Percentiles rank a stretch among this genome's conserved stretches.
Evolutionary conservation across 2,888 invertebrate species (phyloP).

Genomic region (Andrena marginata): DNA sequence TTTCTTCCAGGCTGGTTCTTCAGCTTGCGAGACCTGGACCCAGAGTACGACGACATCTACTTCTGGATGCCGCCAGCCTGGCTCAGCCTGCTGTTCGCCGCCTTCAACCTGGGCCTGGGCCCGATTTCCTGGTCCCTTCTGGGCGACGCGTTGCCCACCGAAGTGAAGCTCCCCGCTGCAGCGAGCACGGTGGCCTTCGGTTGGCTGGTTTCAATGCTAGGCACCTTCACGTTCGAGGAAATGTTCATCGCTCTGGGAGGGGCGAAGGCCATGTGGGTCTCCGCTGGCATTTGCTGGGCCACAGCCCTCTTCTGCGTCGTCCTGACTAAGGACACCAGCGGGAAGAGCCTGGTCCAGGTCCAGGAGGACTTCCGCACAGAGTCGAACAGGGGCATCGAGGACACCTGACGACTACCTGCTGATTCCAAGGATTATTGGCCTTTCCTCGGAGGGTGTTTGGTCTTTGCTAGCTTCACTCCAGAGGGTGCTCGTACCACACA

Average conservation of each 20-base stretch:
- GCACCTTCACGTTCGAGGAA: conserved; percentile 72
- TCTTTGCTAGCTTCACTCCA: neutral
- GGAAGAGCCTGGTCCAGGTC: conserved; percentile 76
- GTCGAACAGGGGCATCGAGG: conserved; percentile 1
- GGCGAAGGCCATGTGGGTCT: conserved; percentile 73
- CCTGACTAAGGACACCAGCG: conserved; percentile 71
- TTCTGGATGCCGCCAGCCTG: conserved; percentile 79
- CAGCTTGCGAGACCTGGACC: conserved; percentile 70
- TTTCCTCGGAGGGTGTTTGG: neutral
- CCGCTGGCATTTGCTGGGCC: conserved; percentile 73
- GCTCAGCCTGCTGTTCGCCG: conserved; percentile 73
- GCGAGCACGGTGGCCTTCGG: conserved; percentile 67
- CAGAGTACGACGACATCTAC: conserved; percentile 77
- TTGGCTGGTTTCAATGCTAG: conserved; percentile 76
- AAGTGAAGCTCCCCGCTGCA: conserved; percentile 71
- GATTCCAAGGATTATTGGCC: neutral
- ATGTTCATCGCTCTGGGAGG: conserved; percentile 70
- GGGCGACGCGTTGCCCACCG: conserved; percentile 78
- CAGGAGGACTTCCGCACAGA: conserved; percentile 71
- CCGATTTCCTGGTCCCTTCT: conserved; percentile 80
- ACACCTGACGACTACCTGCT: conserved; percentile 28
- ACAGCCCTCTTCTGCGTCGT: conserved; percentile 69
- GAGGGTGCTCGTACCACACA: neutral
- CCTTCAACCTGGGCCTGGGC: conserved; percentile 79
- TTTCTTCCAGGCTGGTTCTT: conserved; percentile 76